phyloP scores from a whole-genome alignment of 30 jellyfish, hydroid and myxozoan genomes.

The Cassiopea xamachana region DNA sequence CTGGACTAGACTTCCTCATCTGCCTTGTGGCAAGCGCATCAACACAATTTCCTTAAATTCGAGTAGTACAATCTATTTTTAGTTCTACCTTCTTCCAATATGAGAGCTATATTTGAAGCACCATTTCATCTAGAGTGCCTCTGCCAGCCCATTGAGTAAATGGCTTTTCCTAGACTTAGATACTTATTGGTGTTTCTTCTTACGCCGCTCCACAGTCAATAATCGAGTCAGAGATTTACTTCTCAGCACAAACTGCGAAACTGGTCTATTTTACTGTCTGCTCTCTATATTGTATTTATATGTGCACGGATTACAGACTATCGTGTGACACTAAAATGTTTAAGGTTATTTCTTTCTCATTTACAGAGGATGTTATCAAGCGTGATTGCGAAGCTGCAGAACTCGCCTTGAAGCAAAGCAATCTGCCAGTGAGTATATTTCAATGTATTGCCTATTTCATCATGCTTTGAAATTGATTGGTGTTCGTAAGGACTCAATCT shows the following conservation, averaged over 20 bases:
- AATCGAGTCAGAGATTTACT: neutral
- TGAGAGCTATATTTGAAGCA: neutral
- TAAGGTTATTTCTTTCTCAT: slow-evolving; percentile 27
- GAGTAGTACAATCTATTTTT: no score
- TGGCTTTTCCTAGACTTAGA: neutral
- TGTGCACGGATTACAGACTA: neutral
- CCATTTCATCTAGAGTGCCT: neutral
- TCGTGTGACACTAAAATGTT: neutral
- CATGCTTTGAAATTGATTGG: neutral
- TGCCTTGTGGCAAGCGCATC: no score
- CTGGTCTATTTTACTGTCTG: neutral
- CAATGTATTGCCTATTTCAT: no score
- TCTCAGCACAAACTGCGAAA: neutral
- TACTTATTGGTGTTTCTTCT: no score
- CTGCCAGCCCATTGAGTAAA: neutral
- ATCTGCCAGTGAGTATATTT: slow-evolving; percentile 74
- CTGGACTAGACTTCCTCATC: no score
- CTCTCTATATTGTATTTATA: neutral
- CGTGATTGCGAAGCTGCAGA: slow-evolving; percentile 81
- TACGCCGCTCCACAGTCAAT: neutral
- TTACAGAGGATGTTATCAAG: slow-evolving; percentile 80
- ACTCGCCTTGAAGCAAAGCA: slow-evolving; percentile 74
- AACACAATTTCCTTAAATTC: no score
- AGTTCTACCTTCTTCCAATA: no score
- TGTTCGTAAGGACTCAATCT: neutral